Evolutionary conservation across 2,888 invertebrate genomes (phyloP).

Genomic region (Gymnoscelis rufifasciata): DNA sequence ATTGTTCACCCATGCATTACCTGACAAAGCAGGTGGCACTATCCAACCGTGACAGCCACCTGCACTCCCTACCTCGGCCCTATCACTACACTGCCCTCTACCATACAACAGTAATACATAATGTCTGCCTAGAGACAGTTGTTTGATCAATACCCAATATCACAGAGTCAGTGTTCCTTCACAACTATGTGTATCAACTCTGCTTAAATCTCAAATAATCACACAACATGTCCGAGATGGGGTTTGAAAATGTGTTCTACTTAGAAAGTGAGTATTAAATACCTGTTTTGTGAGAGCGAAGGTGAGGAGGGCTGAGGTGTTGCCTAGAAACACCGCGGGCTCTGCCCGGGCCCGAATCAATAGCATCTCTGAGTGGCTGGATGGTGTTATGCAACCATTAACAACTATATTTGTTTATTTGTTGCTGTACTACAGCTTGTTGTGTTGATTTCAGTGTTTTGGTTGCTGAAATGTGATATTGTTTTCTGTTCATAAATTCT

Average conservation of each 20-base stretch:
- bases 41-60: slow-evolving; percentile 64
- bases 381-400: slow-evolving; percentile 68
- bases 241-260: slow-evolving; percentile 75
- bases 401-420: slow-evolving; percentile 34
- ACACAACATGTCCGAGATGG: slow-evolving; percentile 71
- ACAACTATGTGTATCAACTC: slow-evolving; percentile 57
- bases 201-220: slow-evolving; percentile 38
- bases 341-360: slow-evolving; percentile 63
- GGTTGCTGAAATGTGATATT: background rate
- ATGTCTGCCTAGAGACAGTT: slow-evolving; percentile 60
- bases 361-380: slow-evolving; percentile 65
- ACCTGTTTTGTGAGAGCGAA: slow-evolving; percentile 45
- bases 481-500: background rate
- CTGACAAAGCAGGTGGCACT: slow-evolving; percentile 65
- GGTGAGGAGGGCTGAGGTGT: slow-evolving; percentile 69
- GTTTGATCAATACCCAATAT: slow-evolving; percentile 71
- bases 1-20: slow-evolving; percentile 53
- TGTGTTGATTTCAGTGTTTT: slow-evolving; percentile 7
- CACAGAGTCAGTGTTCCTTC: slow-evolving; percentile 45
- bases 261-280: slow-evolving; percentile 72
- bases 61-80: slow-evolving; percentile 59
- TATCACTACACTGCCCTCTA: slow-evolving; percentile 41
- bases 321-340: slow-evolving; percentile 68
- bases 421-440: slow-evolving; percentile 17
- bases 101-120: slow-evolving; percentile 38